These are phyloP conservation scores for Lepeophtheirus nordmannii DNA, from an alignment of 2,888 invertebrate species.

Conservation along the genomic window DNA sequence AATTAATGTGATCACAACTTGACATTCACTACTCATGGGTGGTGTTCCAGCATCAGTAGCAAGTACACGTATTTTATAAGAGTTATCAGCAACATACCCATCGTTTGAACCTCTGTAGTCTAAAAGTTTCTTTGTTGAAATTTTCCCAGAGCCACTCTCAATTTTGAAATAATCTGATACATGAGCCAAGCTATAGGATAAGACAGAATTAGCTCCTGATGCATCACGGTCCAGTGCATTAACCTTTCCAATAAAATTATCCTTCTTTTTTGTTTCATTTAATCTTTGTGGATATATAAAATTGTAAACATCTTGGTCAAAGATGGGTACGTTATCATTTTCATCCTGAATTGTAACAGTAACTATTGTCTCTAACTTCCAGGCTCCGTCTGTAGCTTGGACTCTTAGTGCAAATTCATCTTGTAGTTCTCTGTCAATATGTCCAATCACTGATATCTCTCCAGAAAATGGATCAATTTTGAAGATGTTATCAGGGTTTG, in stretches of 20 bases:
- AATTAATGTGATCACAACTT: conserved; percentile 69
- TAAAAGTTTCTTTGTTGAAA: conserved; percentile 64
- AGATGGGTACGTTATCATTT: conserved; percentile 87
- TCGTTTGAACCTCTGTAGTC: conserved; percentile 56
- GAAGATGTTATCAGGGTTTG: conserved; percentile 64
- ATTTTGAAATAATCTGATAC: conserved; percentile 79
- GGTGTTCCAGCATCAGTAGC: conserved; percentile 91
- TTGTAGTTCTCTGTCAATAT: conserved; percentile 74
- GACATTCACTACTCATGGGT: conserved; percentile 73
- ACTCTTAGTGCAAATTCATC: conserved; percentile 75
- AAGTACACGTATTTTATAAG: conserved; percentile 68
- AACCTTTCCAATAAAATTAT: conserved; percentile 67
- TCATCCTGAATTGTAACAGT: conserved; percentile 74
- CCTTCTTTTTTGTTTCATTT: conserved; percentile 33
- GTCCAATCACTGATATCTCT: conserved; percentile 73
- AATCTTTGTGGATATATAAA: conserved; percentile 10
- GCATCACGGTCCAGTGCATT: conserved; percentile 75
- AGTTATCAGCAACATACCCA: conserved; percentile 63
- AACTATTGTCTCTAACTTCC: conserved; percentile 74
- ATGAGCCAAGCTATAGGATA: conserved; percentile 71
- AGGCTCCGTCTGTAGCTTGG: conserved; percentile 73
- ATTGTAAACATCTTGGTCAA: conserved; percentile 45
- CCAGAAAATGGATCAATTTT: conserved; percentile 73
- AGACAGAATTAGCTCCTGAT: conserved; percentile 77
- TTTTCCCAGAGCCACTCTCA: conserved; percentile 82